phyloP scores from a whole-genome alignment of 2,888 invertebrate species.

The Crossocerus cetratus region DNA sequence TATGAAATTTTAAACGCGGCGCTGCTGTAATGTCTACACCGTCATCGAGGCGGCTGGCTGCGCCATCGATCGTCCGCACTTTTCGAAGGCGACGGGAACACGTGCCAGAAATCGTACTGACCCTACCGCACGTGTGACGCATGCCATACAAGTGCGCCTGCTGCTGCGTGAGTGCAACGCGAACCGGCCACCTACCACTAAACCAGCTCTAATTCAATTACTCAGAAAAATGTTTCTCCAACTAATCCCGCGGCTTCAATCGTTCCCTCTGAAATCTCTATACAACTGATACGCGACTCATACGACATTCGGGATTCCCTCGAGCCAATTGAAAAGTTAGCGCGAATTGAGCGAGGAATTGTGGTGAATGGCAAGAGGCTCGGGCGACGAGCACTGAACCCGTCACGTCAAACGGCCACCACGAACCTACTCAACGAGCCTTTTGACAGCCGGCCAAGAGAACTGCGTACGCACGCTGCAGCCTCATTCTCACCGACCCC shows the following conservation, averaged over 20 bases:
- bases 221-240: too few relatives aligned
- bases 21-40: too few relatives aligned
- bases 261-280: neutral
- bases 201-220: too few relatives aligned
- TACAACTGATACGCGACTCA: neutral
- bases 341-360: too few relatives aligned
- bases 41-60: neutral
- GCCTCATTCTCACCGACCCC: neutral
- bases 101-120: conserved; percentile 21
- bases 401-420: neutral
- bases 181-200: too few relatives aligned
- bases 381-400: neutral
- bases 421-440: neutral
- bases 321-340: too few relatives aligned
- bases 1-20: neutral
- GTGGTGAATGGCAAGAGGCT: too few relatives aligned
- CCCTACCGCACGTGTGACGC: conserved; percentile 14
- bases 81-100: conserved; percentile 15
- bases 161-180: too few relatives aligned
- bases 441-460: neutral
- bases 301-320: too few relatives aligned
- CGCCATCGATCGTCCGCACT: conserved; percentile 7
- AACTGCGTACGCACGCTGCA: neutral
- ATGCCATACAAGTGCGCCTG: neutral
- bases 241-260: too few relatives aligned